Evolutionary conservation across 1,140 invertebrate genomes (phyloP), one percentile per base, ranked within the genome.

Genomic region (Sycophaga agraensis): DNA sequence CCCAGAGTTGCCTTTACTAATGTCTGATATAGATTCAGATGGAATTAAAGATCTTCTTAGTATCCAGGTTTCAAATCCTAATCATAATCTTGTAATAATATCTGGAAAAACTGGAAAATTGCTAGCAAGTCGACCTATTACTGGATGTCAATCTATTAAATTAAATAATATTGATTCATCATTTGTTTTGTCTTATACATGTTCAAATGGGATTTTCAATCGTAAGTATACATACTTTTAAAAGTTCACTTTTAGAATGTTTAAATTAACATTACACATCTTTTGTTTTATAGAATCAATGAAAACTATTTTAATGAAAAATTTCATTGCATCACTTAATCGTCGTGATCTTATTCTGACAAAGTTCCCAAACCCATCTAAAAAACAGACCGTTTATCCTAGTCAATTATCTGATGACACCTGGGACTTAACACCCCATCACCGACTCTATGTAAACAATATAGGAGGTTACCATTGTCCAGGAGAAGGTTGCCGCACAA

Each of bases 11-110:
- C 89, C 90, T 1, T 69, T 90, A 12, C 71, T 88, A n/a, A 66
- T 91, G 43, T 85, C 87, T 28, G 90, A 92, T 73, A 77, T 90
- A 21, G 84, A 91, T 76, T 82, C 82, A 2, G 90, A 92, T 77
- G 83, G 83, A 49, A 81, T 89, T 1, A 80, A 84, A 68, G 90
- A 91, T 68, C 77, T 92, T 28, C 69, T 90, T 12, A 84, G 66
- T 82, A 48, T 78, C 67, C 83, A 80, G n/a, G 72, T 85, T 37
- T 71, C 73, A 14, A 78, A 80, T 64, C 74, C 73, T 40, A 81
- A 82, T 62, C 80, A 84, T 17, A 83, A 83, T 57, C 67, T 90
- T 7, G 75, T 88, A 1, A 72, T 90, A 56, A 74, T 91, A 46
- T 89, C 87, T 43, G 88, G 88, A 45, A 76, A 73, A 22, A 85